Conservation (phyloP, 2,113 vertebrate species). For the Anas platyrhynchos region DNA sequence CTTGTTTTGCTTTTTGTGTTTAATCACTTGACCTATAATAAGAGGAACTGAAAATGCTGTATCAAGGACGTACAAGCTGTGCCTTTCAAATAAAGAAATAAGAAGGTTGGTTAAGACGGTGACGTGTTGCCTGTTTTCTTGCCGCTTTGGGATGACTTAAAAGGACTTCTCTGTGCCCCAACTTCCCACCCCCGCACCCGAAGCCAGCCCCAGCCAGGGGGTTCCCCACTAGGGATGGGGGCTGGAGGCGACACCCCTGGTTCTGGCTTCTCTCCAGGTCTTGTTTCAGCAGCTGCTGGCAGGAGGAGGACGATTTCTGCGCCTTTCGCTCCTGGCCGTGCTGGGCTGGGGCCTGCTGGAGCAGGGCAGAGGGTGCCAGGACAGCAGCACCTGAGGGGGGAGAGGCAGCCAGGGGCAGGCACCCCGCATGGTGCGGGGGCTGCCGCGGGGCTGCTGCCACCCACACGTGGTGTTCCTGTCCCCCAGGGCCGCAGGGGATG, state of each 20-base stretch:
- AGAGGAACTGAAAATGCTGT: conserved; percentile 76
- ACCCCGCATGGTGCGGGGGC: not conserved
- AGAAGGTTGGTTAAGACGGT: conserved; percentile 71
- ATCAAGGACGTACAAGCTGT: conserved; percentile 80
- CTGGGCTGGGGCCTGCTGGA: not conserved
- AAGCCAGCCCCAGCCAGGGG: too few species aligned
- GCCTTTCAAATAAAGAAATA: conserved; percentile 86
- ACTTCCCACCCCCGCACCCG: not conserved
- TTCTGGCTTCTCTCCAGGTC: not conserved
- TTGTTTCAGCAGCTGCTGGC: not conserved
- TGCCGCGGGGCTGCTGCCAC: not conserved
- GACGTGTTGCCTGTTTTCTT: conserved; percentile 4
- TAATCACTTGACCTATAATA: conserved; percentile 72
- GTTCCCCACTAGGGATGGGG: not conserved
- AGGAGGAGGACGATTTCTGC: fast-evolving
- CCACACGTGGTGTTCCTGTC: not conserved
- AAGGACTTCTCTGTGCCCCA: not conserved
- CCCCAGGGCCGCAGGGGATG: not conserved
- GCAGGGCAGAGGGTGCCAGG: not conserved
- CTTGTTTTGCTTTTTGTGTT: conserved; percentile 76
- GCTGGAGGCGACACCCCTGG: not conserved
- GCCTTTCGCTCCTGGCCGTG: fast-evolving
- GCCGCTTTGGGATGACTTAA: not conserved
- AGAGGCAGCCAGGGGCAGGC: not conserved
- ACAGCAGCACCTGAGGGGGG: not conserved